Base-by-base conservation (phyloP, 2,797 vertebrate genomes). In the Melanotaenia pygmaea region DNA sequence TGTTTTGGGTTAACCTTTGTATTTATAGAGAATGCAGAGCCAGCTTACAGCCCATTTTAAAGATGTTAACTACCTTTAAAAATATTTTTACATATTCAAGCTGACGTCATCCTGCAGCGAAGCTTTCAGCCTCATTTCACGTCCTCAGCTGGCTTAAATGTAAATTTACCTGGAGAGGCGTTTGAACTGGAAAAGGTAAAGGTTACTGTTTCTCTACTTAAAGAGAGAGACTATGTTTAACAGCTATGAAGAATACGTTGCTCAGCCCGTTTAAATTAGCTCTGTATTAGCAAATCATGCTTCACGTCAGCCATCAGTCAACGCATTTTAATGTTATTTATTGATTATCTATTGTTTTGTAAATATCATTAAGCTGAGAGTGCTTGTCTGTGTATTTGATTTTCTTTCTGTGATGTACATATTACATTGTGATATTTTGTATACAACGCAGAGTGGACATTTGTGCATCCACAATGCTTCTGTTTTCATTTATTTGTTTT, bases 341-440 rank as follows among this genome's bases (percentile, higher is more conserved):
- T 85, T 37, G 24, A 22, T 61, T 78, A 79, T 86, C 81, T 81
- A 81, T 83, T 80, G 84, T 70, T 45, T 63, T 92, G 86, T 86
- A 87, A 89, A 90, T 93, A 89, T 78, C 73, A 87, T 87, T 69
- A 70, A 72, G 57, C 72, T 82, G 61, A 84, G 68, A 72, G 76
- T 88, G 81, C 70, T 89, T 61, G 79, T 90, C 72, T 87, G 62
- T 92, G 86, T 90, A 77, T 88, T 84, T 88, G 80, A 90, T 84
- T 30, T 90, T 81, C 53, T 84, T 89, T 91, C 89, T 89, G 86
- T 93, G 90, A 93, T 95, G 93, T 94, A 92, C 79, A 94, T 92
- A 92, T 88, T 85, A 87, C 84, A 87, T 88, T 83, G 93, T 94
- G 92, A 88, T 89, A 86, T 94, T 95, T 94, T 94, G 89, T 93